phyloP scores from a whole-genome alignment of 2,888 invertebrate species.

The Luperina nickerlii region DNA sequence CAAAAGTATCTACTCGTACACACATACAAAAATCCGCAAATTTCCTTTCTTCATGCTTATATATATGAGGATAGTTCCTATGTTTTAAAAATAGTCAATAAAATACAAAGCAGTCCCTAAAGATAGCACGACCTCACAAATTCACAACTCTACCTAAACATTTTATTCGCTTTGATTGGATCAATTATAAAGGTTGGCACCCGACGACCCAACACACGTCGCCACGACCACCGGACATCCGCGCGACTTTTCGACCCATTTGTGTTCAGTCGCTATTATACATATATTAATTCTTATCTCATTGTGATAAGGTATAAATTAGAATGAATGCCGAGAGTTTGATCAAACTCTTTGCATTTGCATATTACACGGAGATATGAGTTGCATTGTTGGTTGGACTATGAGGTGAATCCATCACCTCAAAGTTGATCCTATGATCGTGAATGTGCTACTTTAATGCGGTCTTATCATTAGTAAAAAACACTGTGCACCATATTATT shows the following conservation, averaged over 20 bases:
- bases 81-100: not conserved
- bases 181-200: conserved; percentile 51
- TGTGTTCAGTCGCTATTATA: conserved; percentile 6
- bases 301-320: not conserved
- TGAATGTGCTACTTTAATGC: not conserved
- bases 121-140: conserved; percentile 1
- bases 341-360: not conserved
- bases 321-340: not conserved
- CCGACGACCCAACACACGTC: conserved; percentile 35
- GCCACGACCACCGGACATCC: conserved; percentile 27
- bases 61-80: not conserved
- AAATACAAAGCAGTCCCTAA: not conserved
- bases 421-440: not conserved
- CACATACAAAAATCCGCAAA: not conserved
- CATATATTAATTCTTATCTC: not conserved
- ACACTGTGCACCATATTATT: not conserved
- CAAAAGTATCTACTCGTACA: not conserved
- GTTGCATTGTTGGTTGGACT: not conserved
- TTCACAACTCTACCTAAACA: conserved; percentile 12
- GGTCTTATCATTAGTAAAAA: conserved; percentile 22
- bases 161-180: conserved; percentile 51
- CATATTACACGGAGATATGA: not conserved
- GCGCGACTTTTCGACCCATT: conserved; percentile 12
- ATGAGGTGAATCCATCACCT: too few species aligned
- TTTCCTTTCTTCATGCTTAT: not conserved